Evolutionary conservation across 2,797 vertebrate species (phyloP), one percentile per base, ranked within the genome.

Genomic region (Carcharodon carcharias): DNA sequence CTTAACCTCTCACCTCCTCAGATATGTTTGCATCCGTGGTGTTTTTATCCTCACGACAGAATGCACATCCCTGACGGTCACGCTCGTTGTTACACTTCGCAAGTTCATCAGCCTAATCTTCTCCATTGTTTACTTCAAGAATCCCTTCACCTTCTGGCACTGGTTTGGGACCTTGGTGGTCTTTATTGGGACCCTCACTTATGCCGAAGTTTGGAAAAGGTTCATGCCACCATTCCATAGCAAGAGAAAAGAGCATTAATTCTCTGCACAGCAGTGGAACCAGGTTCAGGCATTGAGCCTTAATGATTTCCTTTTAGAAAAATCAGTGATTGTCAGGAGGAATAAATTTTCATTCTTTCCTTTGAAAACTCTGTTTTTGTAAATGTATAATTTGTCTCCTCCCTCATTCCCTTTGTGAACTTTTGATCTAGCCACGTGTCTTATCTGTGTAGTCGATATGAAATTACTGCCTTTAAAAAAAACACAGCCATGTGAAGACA

Each of bases 51-150:
- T 99, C 96, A 99, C 99, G 71, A 99, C 99, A 0, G 99, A 99
- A 97, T 99, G 99, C 67, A 96, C 99, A 3, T 99, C 99, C 0
- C 98, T 99, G 73, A 99, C 99, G 0, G 99, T 99, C 97, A 99
- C 99, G 0, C 97, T 99, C 96, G 99, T 99, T 69, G 99, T 99
- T 97, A 99, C 99, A 0, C 98, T 99, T 0, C 98, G 99, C 40
- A 99, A 99, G 97, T 99, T 99, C 16, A 96, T 99, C 97, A 99
- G 99, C 97, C 99, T 99, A 97, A 99, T 99, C 97, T 98, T 99
- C 97, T 99, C 99, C 97, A 99, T 99, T 97, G 95, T 99, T 89
- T 99, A 99, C 97, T 99, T 99, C 97, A 98, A 96, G 96, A 99
- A 99, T 97, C 98, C 99, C 58, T 99, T 99, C 97, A 99, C 99